Evolutionary conservation across 2,888 invertebrate species (phyloP), one percentile per base, ranked within the genome.

Genomic region (Acleris cristana): DNA sequence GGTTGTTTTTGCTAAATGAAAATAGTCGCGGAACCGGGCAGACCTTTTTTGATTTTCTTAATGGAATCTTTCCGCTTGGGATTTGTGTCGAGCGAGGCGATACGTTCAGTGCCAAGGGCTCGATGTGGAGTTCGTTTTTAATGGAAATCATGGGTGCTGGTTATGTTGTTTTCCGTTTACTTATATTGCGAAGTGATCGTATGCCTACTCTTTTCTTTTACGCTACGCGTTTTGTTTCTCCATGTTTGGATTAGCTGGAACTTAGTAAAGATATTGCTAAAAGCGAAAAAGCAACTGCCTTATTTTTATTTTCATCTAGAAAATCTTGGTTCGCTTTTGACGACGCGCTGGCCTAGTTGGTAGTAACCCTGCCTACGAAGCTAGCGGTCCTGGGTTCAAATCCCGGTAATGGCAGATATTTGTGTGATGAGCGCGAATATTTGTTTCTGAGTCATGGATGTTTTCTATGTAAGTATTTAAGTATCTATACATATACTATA

Each of bases 1-100:
- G 92, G 86, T 90, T 92, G 92, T 92, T 92, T 92, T 92, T 92
- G 91, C 92, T 92, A 92, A 92, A 92, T 92, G 92, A 92, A 92
- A 92, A 92, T 91, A 91, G 90, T 92, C 89, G 87, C 84, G 83
- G 80, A 89, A 89, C 85, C 84, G 84, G 86, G 84, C 84, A 88
- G 88, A 87, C 90, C 89, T 92, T 92, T 91, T 92, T 92, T 92
- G 90, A 92, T 92, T 92, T 92, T 89, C 92, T 90, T 92, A 92
- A 92, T 92, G 92, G 92, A 92, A 90, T 91, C 90, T 91, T 89
- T 89, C 81, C 90, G 88, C 88, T 85, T 79, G 90, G 92, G 92
- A 91, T 92, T 91, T 90, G 86, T 85, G 87, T 89, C 82, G 86
- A 85, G 88, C 82, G 82, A 84, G 85, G 84, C 83, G 83, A 84